Evolutionary conservation across 2,888 invertebrate genomes (phyloP).

Genomic region (Pristionchus entomophagus): DNA sequence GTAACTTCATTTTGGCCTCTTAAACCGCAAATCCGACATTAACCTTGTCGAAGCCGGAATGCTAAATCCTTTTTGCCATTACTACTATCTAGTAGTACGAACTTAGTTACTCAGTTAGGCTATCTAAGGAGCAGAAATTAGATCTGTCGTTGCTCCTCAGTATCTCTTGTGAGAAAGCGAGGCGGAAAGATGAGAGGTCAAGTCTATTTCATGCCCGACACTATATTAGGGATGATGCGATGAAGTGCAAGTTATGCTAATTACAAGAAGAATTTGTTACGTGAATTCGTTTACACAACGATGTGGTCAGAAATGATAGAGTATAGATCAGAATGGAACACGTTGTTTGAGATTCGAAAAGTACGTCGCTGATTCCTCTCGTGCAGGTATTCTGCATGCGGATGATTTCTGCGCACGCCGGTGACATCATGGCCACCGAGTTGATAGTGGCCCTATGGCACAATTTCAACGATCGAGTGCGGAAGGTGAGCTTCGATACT

Average conservation of each 20-base stretch:
- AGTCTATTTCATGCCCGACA: not conserved
- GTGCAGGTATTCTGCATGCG: slow-evolving; percentile 75
- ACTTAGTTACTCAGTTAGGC: slow-evolving; percentile 2
- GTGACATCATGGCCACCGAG: slow-evolving; percentile 76
- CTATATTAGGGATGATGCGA: not conserved
- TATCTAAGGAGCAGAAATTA: not conserved
- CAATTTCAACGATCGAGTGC: slow-evolving; percentile 76
- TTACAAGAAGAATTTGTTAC: not conserved
- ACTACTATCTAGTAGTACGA: too few relatives aligned
- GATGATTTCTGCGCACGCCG: slow-evolving; percentile 76
- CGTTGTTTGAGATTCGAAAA: too few relatives aligned
- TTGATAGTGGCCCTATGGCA: slow-evolving; percentile 75
- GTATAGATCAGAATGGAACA: too few relatives aligned
- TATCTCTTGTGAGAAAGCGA: not conserved
- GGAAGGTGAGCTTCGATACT: slow-evolving; percentile 64
- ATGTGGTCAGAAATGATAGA: too few relatives aligned
- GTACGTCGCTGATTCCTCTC: too few relatives aligned
- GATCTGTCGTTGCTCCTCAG: not conserved
- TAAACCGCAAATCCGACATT: too few relatives aligned
- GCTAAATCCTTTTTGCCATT: too few relatives aligned
- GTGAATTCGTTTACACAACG: too few relatives aligned
- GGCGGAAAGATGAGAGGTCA: slow-evolving; percentile 19
- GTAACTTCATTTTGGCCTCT: too few relatives aligned
- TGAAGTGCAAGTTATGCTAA: not conserved
- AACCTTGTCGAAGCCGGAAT: too few relatives aligned